Conservation (phyloP, 2,888 invertebrate genomes). For the Zygaena filipendulae region DNA sequence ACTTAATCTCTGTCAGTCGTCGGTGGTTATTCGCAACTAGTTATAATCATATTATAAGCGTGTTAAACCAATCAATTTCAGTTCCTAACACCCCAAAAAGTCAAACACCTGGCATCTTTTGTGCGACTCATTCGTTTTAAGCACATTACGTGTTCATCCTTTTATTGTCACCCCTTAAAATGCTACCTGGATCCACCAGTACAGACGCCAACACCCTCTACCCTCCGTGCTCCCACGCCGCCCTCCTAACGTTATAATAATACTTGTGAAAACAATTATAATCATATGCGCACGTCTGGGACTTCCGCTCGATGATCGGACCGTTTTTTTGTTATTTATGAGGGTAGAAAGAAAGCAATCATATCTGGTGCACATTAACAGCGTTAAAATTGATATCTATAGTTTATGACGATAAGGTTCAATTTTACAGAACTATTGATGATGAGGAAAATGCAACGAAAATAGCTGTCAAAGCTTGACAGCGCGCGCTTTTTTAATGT, state of each 20-base stretch:
- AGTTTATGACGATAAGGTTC: too few relatives aligned
- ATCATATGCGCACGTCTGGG: conserved; percentile 46
- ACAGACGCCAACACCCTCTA: too few relatives aligned
- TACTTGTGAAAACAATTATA: conserved; percentile 60
- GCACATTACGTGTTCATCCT: conserved; percentile 46
- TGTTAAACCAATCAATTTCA: too few relatives aligned
- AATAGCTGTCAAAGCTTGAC: conserved; percentile 43
- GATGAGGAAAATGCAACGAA: conserved; percentile 30
- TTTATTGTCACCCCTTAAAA: conserved; percentile 24
- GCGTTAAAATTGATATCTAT: too few relatives aligned
- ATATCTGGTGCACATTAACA: too few relatives aligned
- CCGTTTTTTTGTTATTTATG: conserved; percentile 28
- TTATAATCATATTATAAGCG: too few relatives aligned
- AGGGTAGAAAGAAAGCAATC: conserved; percentile 13
- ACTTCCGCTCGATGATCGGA: conserved; percentile 40
- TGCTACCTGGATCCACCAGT: conserved; percentile 33
- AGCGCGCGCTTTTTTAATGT: conserved; percentile 36
- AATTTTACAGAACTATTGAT: conserved; percentile 1
- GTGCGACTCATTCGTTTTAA: conserved; percentile 32
- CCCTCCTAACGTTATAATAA: conserved; percentile 45
- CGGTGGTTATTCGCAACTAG: too few relatives aligned
- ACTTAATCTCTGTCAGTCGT: too few relatives aligned
- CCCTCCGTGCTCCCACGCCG: conserved; percentile 41
- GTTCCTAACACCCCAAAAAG: too few relatives aligned
- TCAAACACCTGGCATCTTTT: conserved; percentile 35